Base-by-base conservation (phyloP, 2,113 vertebrate genomes). In the Pitta sordida region DNA sequence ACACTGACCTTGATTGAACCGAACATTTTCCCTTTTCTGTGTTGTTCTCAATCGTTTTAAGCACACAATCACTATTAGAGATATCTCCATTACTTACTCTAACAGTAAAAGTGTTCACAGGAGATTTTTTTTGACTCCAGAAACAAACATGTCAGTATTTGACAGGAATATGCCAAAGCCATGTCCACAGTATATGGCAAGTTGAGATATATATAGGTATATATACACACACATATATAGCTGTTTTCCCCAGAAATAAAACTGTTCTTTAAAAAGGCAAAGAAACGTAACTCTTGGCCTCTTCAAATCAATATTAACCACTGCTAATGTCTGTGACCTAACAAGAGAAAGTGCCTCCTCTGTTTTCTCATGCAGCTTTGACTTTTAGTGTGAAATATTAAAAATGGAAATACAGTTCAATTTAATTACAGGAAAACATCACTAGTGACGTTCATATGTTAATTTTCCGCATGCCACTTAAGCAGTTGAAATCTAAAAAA, bases 1-100 rank as follows among this genome's bases (percentile, higher is more conserved):
- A 87, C 95, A 83, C 62, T 96, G 96, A 94, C 97, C 97, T 97
- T 97, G 95, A 95, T 30, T 91, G 88, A 96, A 97, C 92, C 96
- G 78, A 87, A 91, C n/a, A 83, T 58, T 83, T 67, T 90, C 26
- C 52, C 49, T 84, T 77, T 93, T 56, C 68, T 78, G 11, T 49
- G 52, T 77, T 86, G 69, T 86, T 93, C 64, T 56, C 58, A 75
- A 76, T 51, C 86, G 81, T 91, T 94, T 60, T 27, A 83, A 83
- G 63, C 83, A 65, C 9, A 87, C 80, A 78, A 92, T 65, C 77
- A 90, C 55, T 34, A n/a, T 62, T 14, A 65, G 19, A 84, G 29
- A 58, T 76, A 56, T 32, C 15, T 82, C 39, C 43, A n/a, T 64
- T 59, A 63, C 63, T 68, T 83, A 79, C 58, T 94, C 30, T n/a